These are phyloP conservation scores for Sinopyrophorus schimmeli DNA, from an alignment of 2,888 invertebrate species.

Conservation along the genomic window DNA sequence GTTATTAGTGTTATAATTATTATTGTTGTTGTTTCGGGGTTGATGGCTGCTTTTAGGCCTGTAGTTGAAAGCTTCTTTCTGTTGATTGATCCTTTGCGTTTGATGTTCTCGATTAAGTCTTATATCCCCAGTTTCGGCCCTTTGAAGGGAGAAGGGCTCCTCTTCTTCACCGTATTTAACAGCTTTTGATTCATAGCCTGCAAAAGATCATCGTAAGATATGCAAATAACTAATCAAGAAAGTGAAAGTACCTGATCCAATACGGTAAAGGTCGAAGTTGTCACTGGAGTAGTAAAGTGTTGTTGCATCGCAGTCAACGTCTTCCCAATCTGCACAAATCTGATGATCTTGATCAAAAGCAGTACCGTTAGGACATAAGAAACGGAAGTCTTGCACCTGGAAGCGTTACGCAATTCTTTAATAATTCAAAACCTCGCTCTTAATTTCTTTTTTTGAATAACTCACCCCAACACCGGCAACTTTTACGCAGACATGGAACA, in stretches of 20 bases:
- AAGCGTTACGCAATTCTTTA: conserved; percentile 20
- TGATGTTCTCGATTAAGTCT: conserved; percentile 53
- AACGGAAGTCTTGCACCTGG: conserved; percentile 78
- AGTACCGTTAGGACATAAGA: conserved; percentile 87
- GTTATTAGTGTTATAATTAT: conserved; percentile 38
- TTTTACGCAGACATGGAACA: conserved; percentile 87
- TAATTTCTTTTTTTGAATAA: conserved; percentile 25
- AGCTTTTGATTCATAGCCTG: conserved; percentile 69
- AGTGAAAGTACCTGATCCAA: conserved; percentile 67
- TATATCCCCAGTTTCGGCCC: conserved; percentile 68
- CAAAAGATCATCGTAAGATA: background rate
- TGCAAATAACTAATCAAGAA: conserved; percentile 9
- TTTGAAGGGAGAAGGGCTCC: conserved; percentile 71
- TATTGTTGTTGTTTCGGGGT: conserved; percentile 26
- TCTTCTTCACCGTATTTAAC: conserved; percentile 68
- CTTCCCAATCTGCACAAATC: conserved; percentile 90
- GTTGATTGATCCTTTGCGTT: conserved; percentile 52
- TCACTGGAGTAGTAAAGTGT: conserved; percentile 80
- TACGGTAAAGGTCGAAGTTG: conserved; percentile 83
- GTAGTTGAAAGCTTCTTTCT: conserved; percentile 42
- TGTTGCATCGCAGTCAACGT: conserved; percentile 83
- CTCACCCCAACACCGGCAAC: conserved; percentile 75
- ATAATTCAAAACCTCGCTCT: background rate
- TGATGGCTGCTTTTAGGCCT: conserved; percentile 39
- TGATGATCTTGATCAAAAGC: conserved; percentile 91